Conservation (phyloP, 2,797 vertebrate species). For the Zenarchopterus dispar region DNA sequence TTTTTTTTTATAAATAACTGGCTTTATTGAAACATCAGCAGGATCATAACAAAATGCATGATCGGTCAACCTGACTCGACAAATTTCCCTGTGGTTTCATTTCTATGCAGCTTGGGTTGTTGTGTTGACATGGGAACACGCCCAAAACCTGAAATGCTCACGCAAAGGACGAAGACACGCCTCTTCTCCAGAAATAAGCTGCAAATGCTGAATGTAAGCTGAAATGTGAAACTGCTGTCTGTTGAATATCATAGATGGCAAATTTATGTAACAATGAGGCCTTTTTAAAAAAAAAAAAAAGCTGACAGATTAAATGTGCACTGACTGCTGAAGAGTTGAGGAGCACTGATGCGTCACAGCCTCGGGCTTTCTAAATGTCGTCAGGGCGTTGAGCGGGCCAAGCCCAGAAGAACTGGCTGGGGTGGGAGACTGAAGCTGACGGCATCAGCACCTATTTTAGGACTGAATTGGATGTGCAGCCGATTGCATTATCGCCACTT, state of each 20-base stretch:
- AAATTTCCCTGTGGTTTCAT: slow-evolving; percentile 8
- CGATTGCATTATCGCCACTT: slow-evolving; percentile 44
- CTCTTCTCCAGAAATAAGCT: not conserved
- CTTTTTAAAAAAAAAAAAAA: no score
- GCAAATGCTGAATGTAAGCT: not conserved
- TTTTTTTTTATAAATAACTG: no score
- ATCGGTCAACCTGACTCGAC: slow-evolving; percentile 18
- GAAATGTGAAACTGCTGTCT: no score
- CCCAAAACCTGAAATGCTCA: slow-evolving; percentile 6
- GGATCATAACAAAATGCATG: not conserved
- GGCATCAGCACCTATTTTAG: slow-evolving; percentile 38
- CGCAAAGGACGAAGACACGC: not conserved
- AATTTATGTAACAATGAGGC: no score
- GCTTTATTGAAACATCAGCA: not conserved
- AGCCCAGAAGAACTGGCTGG: slow-evolving; percentile 50
- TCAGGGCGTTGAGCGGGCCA: slow-evolving; percentile 15
- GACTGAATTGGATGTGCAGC: slow-evolving; percentile 18
- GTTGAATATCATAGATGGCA: no score
- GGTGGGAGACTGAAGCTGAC: slow-evolving; percentile 32
- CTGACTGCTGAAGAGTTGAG: no score
- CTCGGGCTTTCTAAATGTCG: no score
- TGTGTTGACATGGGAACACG: slow-evolving; percentile 23
- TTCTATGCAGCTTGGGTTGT: slow-evolving; percentile 22
- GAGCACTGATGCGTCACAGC: no score
- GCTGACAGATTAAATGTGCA: no score